Percentiles rank a stretch among this genome's conserved stretches.
phyloP scores from a whole-genome alignment of 2,113 vertebrate species.

The Nansenia antarctica region DNA sequence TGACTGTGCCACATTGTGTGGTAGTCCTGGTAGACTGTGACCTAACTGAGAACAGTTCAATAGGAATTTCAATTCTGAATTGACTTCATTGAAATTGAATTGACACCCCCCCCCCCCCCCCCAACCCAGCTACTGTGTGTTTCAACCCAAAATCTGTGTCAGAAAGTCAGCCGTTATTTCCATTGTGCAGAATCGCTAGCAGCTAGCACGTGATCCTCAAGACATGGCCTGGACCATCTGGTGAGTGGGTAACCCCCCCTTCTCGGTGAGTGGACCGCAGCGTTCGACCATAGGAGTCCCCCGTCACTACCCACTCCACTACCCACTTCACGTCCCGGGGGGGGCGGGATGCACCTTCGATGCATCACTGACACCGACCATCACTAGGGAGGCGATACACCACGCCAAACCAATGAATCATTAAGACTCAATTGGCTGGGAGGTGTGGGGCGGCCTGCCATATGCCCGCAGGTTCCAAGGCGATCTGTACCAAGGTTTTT shows the following conservation, averaged over 20 bases:
- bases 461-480: conserved; percentile 60
- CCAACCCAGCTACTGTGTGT: too few relatives aligned
- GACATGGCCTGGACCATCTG: conserved; percentile 62
- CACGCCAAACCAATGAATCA: conserved; percentile 72
- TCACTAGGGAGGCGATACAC: conserved; percentile 60
- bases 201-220: conserved; percentile 33
- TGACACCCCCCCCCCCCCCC: too few relatives aligned
- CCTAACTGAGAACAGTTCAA: too few relatives aligned
- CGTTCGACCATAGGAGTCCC: conserved; percentile 22
- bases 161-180: neutral
- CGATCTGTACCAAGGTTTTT: conserved; percentile 55
- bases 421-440: conserved; percentile 72
- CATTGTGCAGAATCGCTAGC: neutral
- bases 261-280: conserved; percentile 42
- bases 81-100: too few relatives aligned
- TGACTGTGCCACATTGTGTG: too few relatives aligned
- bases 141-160: neutral
- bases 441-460: conserved; percentile 64
- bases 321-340: conserved; percentile 46
- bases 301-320: conserved; percentile 41
- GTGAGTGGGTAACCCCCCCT: conserved; percentile 37
- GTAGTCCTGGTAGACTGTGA: too few relatives aligned
- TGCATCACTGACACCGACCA: conserved; percentile 67
- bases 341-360: conserved; percentile 52
- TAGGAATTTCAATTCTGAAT: too few relatives aligned